A percentile compares a stretch with the other conserved stretches of the same genome.
Evolutionary conservation across 1,140 invertebrate species (phyloP).

Genomic region (Lordiphosa clarofinis): DNA sequence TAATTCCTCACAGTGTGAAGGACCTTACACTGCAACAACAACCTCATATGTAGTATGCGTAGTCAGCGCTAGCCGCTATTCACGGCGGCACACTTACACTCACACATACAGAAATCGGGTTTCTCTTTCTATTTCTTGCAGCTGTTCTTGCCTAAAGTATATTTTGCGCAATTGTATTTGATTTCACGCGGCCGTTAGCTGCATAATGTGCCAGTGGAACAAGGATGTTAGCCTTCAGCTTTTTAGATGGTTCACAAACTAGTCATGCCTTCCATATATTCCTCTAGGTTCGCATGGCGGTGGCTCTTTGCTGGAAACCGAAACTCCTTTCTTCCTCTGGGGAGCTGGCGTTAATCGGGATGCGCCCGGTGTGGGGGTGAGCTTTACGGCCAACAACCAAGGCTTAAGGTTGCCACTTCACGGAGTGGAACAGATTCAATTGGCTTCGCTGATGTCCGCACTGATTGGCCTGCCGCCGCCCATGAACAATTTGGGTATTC

Average conservation of each 20-base stretch:
- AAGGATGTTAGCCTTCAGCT: slow-evolving; percentile 34
- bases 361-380: background rate
- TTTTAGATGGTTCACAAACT: slow-evolving; percentile 83
- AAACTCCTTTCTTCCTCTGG: slow-evolving; percentile 96
- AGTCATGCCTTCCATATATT: no score
- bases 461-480: slow-evolving; percentile 93
- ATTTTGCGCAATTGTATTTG: no score
- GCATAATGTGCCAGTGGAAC: no score
- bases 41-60: no score
- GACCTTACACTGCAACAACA: no score
- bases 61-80: no score
- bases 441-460: slow-evolving; percentile 92
- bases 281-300: slow-evolving; percentile 89
- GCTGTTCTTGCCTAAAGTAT: no score
- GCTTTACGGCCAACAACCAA: background rate
- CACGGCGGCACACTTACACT: no score
- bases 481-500: slow-evolving; percentile 91
- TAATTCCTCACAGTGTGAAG: no score
- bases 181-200: no score
- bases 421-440: slow-evolving; percentile 92
- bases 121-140: no score
- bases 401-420: slow-evolving; percentile 38
- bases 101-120: no score
- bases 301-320: slow-evolving; percentile 91
- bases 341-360: slow-evolving; percentile 87